These are phyloP conservation scores for Syngnathus floridae DNA, from an alignment of 2,113 vertebrate genomes.

Conservation along the genomic window DNA sequence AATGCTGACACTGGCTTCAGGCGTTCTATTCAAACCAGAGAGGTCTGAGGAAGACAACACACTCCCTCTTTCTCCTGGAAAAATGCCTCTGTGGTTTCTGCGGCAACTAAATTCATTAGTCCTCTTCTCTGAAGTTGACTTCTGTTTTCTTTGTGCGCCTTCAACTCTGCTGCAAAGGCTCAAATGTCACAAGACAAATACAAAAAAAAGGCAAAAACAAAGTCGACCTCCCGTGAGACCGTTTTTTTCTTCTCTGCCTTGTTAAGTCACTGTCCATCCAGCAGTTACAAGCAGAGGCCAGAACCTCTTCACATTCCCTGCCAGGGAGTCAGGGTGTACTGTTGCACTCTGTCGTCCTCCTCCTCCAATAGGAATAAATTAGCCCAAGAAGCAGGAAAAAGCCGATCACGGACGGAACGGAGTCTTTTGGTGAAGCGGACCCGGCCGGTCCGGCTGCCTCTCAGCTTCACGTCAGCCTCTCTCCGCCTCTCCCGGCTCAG, in stretches of 20 bases:
- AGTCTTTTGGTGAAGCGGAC: constrained; percentile 49
- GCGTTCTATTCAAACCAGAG: constrained; percentile 12
- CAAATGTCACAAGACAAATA: constrained; percentile 38
- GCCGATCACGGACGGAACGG: constrained; percentile 44
- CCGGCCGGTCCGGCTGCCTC: constrained; percentile 52
- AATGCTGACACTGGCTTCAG: constrained; percentile 8
- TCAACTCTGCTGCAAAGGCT: constrained; percentile 36
- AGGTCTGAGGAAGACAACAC: constrained; percentile 20
- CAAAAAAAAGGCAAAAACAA: constrained; percentile 38
- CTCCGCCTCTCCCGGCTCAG: constrained; percentile 35
- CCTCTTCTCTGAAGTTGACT: constrained; percentile 36
- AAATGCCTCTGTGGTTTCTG: constrained; percentile 23
- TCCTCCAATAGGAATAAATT: constrained; percentile 58
- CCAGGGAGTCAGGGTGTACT: constrained; percentile 51
- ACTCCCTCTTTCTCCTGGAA: constrained; percentile 22
- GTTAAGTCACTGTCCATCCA: constrained; percentile 68
- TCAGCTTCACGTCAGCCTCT: constrained; percentile 36
- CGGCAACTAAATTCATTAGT: constrained; percentile 59
- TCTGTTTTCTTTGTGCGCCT: constrained; percentile 32
- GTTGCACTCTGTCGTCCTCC: constrained; percentile 51
- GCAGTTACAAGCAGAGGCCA: constrained; percentile 60
- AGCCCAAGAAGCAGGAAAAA: constrained; percentile 56
- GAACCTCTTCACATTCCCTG: constrained; percentile 57
- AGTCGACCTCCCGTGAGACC: constrained; percentile 28
- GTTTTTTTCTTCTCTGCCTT: constrained; percentile 35